Base-by-base conservation (phyloP, 2,888 invertebrate genomes). In the Pollenia labialis region DNA sequence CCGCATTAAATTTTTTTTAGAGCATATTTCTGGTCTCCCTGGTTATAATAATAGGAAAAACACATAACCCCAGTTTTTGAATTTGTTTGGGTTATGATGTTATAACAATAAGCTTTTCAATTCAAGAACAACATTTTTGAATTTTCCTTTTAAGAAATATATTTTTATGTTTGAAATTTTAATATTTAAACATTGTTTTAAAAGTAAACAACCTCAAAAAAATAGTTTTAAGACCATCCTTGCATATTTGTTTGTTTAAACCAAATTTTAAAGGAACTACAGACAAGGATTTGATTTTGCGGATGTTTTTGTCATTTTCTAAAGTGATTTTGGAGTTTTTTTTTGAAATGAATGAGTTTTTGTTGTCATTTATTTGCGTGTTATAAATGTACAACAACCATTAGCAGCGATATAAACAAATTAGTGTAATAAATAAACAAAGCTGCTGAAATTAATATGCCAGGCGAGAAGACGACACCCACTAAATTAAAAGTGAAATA, bases 401-500 rank as follows among this genome's bases (percentile, higher is more conserved):
- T 66, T 74, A 81, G 69, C 69, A 81, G 54, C 46, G 23, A 81
- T 82, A 81, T 81, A 52, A 87, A 77, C 87, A 88, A 89, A 88
- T 89, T 89, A 87, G 85, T 87, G 85, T 89, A 89, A 88, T 90
- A 90, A 91, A 91, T 91, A 89, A 84, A 68, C 75, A 87, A 87
- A 83, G 50, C 85, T 87, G 89, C 62, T 81, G 79, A 89, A 91
- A 91, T 91, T 88, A 89, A 74, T 86, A 87, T 86, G 86, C 88
- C 83, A 69, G 81, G 85, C 82, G 87, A 82, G 77, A 82, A 85
- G 83, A 83, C 88, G 89, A 89, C 91, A 89, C 90, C 89, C 89
- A 90, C 91, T 90, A 92, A 91, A 91, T 92, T 90, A 91, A 90
- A 91, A 91, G 91, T 90, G 89, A 90, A 89, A 90, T 89, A 90